Evolutionary conservation across 2,797 vertebrate species (phyloP), one percentile per base, ranked within the genome.

Genomic region (Megaceryle alcyon): DNA sequence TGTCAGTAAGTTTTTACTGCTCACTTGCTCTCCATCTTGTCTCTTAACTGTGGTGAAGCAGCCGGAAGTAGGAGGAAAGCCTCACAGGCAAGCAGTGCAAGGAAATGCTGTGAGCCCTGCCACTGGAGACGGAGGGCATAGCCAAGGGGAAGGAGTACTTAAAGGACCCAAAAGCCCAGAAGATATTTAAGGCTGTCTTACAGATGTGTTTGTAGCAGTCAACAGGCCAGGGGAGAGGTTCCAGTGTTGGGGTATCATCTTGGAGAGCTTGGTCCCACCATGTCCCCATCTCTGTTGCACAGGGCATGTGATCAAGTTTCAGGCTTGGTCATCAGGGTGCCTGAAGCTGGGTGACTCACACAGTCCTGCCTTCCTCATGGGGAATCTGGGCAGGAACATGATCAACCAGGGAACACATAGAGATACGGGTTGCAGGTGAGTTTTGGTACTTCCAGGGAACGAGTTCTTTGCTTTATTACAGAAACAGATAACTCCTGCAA

Each of bases 401-500:
- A 19, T 48, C 63, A 51, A 44, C 29, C 31, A 7, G 43, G 39
- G 66, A 5, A 9, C 20, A 6, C 0, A 0, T 3, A 12, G 77
- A 19, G 10, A 26, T 48, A 8, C 14, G 46, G 54, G 29, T 20
- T 49, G 61, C 12, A 13, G 66, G 78, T 35, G 65, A 15, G 33
- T 73, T 28, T 43, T 12, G 16, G 69, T 73, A 31, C 60, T 53
- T 43, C 48, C 0, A 3, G 65, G 60, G 61, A 53, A 44, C 18
- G 18, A 82, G 17, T 26, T 28, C 43, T 25, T 75, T 57, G 23
- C 21, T 76, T 51, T 23, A 0, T 97, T 97, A 57, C 97, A 99
- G 99, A 99, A 82, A 99, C 99, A 0, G 98, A 99, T 54, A 60
- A 99, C 88, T 99, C 99, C 0, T 99, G 99, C 98, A 99, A 99